Conservation (phyloP, 2,113 vertebrate genomes). For the Perognathus longimembris region DNA sequence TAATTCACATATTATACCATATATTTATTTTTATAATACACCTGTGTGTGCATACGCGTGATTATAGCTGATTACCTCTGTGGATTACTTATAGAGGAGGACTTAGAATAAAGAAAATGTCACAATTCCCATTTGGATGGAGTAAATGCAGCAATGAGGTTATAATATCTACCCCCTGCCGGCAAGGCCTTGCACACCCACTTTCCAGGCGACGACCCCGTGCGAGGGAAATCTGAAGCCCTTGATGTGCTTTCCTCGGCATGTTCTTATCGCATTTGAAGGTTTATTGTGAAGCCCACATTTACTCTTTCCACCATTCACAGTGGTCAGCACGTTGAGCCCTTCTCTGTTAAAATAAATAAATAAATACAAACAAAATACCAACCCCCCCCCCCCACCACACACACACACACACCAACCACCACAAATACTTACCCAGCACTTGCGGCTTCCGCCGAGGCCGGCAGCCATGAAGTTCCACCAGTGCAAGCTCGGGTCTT, state of each 20-base stretch:
- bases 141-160: not conserved
- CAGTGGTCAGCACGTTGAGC: conserved; percentile 3
- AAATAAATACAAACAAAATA: too few relatives aligned
- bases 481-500: too few relatives aligned
- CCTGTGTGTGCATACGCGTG: too few relatives aligned
- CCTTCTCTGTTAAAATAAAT: too few relatives aligned
- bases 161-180: not conserved
- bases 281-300: conserved; percentile 38
- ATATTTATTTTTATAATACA: not conserved
- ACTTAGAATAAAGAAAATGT: not conserved
- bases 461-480: not conserved
- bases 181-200: not conserved
- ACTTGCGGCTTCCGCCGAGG: conserved; percentile 25
- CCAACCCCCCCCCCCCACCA: too few relatives aligned
- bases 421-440: conserved; percentile 34
- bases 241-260: not conserved
- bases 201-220: not conserved
- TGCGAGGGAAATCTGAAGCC: not conserved
- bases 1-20: too few relatives aligned
- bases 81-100: too few relatives aligned
- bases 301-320: conserved; percentile 12
- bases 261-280: conserved; percentile 29
- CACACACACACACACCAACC: not conserved
- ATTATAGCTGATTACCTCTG: too few relatives aligned
- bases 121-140: not conserved